These are phyloP conservation scores for Hemibagrus wyckioides DNA, from an alignment of 2,113 vertebrate species.

Conservation along the genomic window DNA sequence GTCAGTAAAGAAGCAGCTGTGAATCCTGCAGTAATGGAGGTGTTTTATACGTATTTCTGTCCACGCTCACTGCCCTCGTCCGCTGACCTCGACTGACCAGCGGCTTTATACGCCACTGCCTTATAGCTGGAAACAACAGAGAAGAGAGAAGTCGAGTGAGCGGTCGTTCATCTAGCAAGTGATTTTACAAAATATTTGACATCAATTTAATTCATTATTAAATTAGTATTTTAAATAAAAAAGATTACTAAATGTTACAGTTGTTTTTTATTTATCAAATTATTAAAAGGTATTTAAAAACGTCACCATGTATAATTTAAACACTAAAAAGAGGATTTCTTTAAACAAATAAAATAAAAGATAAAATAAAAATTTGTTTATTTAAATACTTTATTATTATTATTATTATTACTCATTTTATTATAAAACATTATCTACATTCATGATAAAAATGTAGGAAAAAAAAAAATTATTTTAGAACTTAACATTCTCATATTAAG, in stretches of 20 bases:
- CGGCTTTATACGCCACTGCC: conserved; percentile 80
- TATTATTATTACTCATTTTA: background rate
- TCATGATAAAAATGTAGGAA: background rate
- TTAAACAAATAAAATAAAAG: too few relatives aligned
- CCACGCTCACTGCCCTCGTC: conserved; percentile 38
- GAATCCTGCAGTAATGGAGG: background rate
- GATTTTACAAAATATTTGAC: background rate
- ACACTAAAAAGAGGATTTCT: background rate
- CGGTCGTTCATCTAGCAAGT: background rate
- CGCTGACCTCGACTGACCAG: conserved; percentile 60
- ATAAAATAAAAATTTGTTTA: background rate
- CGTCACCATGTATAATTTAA: background rate
- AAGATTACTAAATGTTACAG: background rate
- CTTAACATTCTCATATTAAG: background rate
- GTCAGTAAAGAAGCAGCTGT: background rate
- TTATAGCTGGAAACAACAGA: conserved; percentile 74
- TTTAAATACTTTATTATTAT: background rate
- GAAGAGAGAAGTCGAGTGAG: background rate
- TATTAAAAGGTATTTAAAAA: background rate
- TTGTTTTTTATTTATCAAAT: background rate
- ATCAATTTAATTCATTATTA: background rate
- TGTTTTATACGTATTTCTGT: conserved; percentile 55
- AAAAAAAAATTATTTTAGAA: background rate
- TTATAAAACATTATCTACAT: background rate
- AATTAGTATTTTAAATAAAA: background rate